Conservation (phyloP, 2,113 vertebrate species). For the Trogon surrucura region DNA sequence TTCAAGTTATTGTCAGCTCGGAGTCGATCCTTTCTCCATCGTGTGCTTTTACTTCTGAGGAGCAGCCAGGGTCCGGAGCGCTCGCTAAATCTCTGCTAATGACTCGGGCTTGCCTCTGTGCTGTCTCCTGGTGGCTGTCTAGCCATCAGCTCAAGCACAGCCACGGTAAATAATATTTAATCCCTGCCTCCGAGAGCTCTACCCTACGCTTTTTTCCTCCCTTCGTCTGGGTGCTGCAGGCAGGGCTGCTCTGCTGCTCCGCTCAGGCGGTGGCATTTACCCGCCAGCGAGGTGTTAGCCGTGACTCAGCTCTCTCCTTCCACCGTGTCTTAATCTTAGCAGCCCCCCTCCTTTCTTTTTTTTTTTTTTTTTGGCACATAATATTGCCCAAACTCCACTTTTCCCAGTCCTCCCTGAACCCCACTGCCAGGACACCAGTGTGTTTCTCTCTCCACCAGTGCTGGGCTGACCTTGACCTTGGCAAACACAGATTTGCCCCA, state of each 20-base stretch:
- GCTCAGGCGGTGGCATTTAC: background rate
- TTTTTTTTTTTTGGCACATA: background rate
- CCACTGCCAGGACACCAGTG: fast-evolving
- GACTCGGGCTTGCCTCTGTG: background rate
- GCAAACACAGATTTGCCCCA: fast-evolving
- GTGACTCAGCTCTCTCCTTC: conserved; percentile 34
- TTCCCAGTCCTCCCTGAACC: background rate
- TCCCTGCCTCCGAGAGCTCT: background rate
- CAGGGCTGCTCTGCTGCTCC: background rate
- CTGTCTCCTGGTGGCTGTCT: background rate
- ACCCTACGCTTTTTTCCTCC: background rate
- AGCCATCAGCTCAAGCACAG: background rate
- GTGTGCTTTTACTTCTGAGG: fast-evolving
- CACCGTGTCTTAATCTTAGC: background rate
- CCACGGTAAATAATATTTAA: background rate
- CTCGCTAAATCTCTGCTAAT: background rate
- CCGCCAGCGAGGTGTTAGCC: background rate
- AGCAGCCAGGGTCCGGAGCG: background rate
- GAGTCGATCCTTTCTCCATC: background rate
- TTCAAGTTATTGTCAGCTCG: background rate
- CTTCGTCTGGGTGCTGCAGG: background rate
- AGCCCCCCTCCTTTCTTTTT: background rate
- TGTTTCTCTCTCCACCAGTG: fast-evolving
- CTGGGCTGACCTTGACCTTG: background rate
- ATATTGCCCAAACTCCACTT: background rate